phyloP scores from a whole-genome alignment of 2,888 invertebrate genomes.

The Aleiodes alternator region DNA sequence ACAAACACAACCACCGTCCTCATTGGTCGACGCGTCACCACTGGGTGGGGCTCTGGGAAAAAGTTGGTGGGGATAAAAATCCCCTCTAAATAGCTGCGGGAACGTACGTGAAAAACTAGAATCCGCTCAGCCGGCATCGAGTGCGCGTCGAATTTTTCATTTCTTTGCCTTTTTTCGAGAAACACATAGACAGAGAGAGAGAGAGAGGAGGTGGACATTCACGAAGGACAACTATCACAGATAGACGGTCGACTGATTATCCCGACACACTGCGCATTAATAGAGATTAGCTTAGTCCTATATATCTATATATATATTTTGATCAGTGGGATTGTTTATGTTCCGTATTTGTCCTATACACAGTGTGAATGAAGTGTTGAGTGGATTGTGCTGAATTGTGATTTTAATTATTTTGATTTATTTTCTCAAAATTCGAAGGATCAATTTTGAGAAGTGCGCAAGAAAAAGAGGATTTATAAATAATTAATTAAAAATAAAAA shows the following conservation, averaged over 20 bases:
- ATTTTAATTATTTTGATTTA: neutral
- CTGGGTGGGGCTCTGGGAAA: conserved; percentile 74
- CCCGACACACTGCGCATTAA: neutral
- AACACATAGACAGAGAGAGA: conserved; percentile 14
- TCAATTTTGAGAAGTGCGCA: neutral
- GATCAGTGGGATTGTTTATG: neutral
- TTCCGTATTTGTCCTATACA: neutral
- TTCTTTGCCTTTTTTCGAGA: neutral
- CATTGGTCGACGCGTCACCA: conserved; percentile 72
- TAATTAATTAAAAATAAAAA: neutral
- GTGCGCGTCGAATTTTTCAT: conserved; percentile 61
- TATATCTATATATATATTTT: neutral
- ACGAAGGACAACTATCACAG: neutral
- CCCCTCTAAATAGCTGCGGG: conserved; percentile 74
- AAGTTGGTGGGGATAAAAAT: conserved; percentile 73
- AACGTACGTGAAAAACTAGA: conserved; percentile 74
- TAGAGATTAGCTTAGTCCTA: neutral
- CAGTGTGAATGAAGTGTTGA: conserved; percentile 8
- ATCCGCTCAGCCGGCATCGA: conserved; percentile 74
- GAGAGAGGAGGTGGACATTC: neutral
- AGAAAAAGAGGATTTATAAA: conserved; percentile 9
- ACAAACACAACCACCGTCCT: conserved; percentile 75
- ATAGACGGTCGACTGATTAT: conserved; percentile 7
- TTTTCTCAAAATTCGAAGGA: neutral
- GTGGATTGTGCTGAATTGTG: conserved; percentile 12